Base-by-base conservation (phyloP, 2,797 vertebrate species). In the Brachymystax lenok region DNA sequence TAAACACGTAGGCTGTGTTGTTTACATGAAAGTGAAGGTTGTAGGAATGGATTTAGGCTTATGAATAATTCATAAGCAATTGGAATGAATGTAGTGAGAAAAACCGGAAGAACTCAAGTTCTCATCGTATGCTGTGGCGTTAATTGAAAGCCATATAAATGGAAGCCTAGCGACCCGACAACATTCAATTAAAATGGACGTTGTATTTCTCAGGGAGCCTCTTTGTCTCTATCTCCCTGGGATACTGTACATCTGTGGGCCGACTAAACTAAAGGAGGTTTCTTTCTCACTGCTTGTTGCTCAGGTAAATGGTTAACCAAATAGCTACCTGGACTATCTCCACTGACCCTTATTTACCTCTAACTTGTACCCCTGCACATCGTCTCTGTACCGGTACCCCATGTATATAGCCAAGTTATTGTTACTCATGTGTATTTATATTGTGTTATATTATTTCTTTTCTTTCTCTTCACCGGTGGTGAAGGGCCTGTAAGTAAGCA, bases 11-110 rank as follows among this genome's bases (percentile, higher is more conserved):
- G 70, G 13, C 51, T 14, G 33, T 69, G 77, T 74, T 59, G 75
- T 52, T 70, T 74, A 27, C 10, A 24, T 74, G 66, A 75, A 50
- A 24, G 12, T 21, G 16, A n/a, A 13, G 61, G 69, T 50, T 27
- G 61, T 61, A 40, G 71, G n/a, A 69, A 66, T 74, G 75, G n/a
- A 80, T 77, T 73, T 71, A 73, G 74, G 64, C 56, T 77, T 64
- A 86, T 86, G 75, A 84, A 89, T 88, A 81, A 84, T 85, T 83
- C 78, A 85, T 30, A 19, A 6, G n/a, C 64, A 3, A 14, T 7
- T 21, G 30, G 74, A 35, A 64, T 8, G 12, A 56, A 56, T 24
- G 28, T 70, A 16, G 27, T 7, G 56, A 28, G 27, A 6, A 19
- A 3, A 27, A 30, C 40, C 28, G 59, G 30, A 27, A 52, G 21